These are phyloP conservation scores for Cosmia pyralina DNA, from an alignment of 2,888 invertebrate genomes.

Conservation along the genomic window DNA sequence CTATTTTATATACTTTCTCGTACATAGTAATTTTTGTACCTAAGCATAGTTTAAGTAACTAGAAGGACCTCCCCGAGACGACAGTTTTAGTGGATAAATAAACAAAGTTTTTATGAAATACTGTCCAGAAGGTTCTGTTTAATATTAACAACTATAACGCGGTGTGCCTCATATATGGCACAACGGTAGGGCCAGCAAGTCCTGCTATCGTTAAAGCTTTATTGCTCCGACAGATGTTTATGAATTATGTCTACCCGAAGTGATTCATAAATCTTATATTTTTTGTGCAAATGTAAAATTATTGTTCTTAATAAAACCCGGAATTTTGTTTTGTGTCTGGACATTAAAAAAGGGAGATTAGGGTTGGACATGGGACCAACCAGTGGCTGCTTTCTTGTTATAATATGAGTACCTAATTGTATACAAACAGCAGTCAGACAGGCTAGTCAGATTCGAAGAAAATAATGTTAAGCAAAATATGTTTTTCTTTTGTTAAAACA, in stretches of 20 bases:
- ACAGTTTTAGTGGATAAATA: conserved; percentile 1
- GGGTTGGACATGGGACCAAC: background rate
- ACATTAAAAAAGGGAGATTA: conserved; percentile 40
- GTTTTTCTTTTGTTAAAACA: too few relatives aligned
- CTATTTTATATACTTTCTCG: conserved; percentile 24
- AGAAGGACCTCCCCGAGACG: background rate
- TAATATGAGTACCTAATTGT: background rate
- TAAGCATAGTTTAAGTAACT: background rate
- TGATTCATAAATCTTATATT: conserved; percentile 75
- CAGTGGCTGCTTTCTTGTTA: conserved; percentile 1
- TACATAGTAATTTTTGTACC: conserved; percentile 4
- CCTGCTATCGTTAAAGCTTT: conserved; percentile 81
- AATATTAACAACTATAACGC: conserved; percentile 50
- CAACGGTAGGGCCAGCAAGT: conserved; percentile 66
- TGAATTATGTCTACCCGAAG: conserved; percentile 78
- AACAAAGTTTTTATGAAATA: conserved; percentile 38
- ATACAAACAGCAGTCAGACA: too few relatives aligned
- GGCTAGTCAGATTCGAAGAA: background rate
- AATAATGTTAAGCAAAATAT: too few relatives aligned
- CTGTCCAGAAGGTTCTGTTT: conserved; percentile 39
- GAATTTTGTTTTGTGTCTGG: conserved; percentile 45
- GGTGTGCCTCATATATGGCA: conserved; percentile 61
- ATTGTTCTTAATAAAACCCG: conserved; percentile 65
- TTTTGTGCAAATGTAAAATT: conserved; percentile 70
- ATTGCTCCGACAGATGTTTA: conserved; percentile 81